Base-by-base conservation (phyloP, 2,888 invertebrate species). In the Drosophila diplacantha region DNA sequence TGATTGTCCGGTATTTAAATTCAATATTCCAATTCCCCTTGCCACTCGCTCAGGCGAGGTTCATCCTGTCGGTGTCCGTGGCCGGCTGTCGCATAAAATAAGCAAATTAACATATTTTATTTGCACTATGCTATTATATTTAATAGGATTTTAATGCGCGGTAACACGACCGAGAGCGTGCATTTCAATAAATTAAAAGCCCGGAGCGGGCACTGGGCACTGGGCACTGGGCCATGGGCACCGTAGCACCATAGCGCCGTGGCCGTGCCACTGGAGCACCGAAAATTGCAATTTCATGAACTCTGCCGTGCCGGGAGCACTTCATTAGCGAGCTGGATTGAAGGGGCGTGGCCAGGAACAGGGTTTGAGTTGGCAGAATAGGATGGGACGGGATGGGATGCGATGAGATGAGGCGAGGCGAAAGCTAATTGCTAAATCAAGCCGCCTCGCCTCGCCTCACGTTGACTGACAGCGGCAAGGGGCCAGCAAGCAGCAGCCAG, bases 391-490 rank as follows among this genome's bases (percentile, higher is more conserved):
- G 9, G 7, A 9, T 26, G 3, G 26, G 20, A 6, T 7, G 22
- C 9, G 12, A 38, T 9, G 29, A 52, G 52, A 43, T 52, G 68
- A 71, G 62, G 54, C 69, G 80, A 61, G 47, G 54, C 69, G 80
- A 62, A 38, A 49, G 74, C 74, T 80, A 80, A 76, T 80, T 80
- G 70, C 74, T 76, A 76, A 76, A 76, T 76, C 77, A 80, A 76
- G 74, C 66, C 67, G 32, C 41, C 29, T 29, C 29, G 29, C 11
- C 38, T 38, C 7, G 38, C 38, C 41, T 26, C 39, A 37, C 49
- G 60, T 20, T 74, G 72, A 68, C 31, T 29, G 46, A 55, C 43
- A 39, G 63, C 44, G 44, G 52, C 43, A 26, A 43, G 26, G 43
- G 24, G 26, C 22, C 22, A 22, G 34, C 34, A 34, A n/a, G 22